These are phyloP conservation scores for Dasyurus viverrinus DNA, from an alignment of 2,113 vertebrate species.

Conservation along the genomic window DNA sequence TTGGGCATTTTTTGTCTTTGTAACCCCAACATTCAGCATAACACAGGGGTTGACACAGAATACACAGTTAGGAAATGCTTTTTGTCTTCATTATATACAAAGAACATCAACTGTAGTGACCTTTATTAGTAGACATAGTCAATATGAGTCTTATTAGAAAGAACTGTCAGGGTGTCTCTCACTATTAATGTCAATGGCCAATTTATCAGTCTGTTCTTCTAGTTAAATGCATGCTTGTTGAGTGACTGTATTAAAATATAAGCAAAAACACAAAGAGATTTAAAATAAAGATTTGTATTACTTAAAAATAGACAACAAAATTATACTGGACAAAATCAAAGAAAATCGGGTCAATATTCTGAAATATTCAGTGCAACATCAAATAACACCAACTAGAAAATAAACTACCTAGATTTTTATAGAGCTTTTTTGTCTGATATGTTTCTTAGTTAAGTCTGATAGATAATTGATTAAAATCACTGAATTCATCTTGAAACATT, in stretches of 20 bases:
- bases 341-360: neutral
- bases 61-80: no score
- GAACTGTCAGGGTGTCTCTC: neutral
- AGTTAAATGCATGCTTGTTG: neutral
- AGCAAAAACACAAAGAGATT: neutral
- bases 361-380: neutral
- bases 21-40: no score
- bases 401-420: neutral
- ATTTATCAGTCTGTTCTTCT: neutral
- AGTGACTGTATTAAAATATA: neutral
- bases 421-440: neutral
- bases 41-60: no score
- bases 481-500: neutral
- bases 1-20: no score
- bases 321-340: neutral
- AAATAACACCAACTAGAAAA: slow-evolving; percentile 1
- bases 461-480: neutral
- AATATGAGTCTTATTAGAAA: neutral
- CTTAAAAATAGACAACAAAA: neutral
- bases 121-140: neutral
- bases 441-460: neutral
- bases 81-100: neutral
- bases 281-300: neutral
- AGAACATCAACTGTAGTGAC: neutral
- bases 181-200: neutral